Evolutionary conservation across 2,113 vertebrate genomes (phyloP).

Genomic region (Cryptoleucopteryx plumbea): DNA sequence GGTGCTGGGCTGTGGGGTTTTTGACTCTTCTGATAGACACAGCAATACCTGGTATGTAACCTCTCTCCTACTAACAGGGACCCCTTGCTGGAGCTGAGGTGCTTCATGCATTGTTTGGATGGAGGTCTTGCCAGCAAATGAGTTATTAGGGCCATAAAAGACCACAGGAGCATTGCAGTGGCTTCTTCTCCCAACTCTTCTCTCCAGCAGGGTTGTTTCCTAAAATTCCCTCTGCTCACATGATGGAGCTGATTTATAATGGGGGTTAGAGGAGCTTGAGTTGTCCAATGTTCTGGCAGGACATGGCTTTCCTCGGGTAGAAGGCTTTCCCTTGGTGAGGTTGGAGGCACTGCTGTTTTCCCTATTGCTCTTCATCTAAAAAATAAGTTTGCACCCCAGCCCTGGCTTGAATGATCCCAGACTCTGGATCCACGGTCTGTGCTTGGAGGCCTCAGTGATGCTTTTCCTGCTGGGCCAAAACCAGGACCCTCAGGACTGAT

Average conservation of each 20-base stretch:
- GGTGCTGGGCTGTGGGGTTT: not conserved
- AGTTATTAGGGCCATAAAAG: not conserved
- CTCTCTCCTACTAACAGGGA: not conserved
- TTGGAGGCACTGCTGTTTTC: not conserved
- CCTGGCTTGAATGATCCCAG: not conserved
- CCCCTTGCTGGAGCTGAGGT: not conserved
- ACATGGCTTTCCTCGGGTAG: not conserved
- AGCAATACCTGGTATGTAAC: not conserved
- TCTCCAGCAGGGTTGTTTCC: not conserved
- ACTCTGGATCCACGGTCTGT: fast-evolving
- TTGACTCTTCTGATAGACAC: not conserved
- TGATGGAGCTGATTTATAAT: not conserved
- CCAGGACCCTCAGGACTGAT: fast-evolving
- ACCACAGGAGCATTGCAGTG: not conserved
- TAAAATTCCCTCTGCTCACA: not conserved
- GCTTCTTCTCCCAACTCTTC: not conserved
- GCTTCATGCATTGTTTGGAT: not conserved
- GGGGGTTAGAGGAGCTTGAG: not conserved
- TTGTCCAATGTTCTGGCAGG: not conserved
- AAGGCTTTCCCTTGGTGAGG: not conserved
- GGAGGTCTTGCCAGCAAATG: not conserved
- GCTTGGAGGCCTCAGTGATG: not conserved
- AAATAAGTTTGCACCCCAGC: not conserved
- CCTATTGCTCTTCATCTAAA: not conserved
- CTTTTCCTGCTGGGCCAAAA: not conserved